Evolutionary conservation across 2,888 invertebrate genomes (phyloP).

Genomic region (Pseudolycoriella hygida): DNA sequence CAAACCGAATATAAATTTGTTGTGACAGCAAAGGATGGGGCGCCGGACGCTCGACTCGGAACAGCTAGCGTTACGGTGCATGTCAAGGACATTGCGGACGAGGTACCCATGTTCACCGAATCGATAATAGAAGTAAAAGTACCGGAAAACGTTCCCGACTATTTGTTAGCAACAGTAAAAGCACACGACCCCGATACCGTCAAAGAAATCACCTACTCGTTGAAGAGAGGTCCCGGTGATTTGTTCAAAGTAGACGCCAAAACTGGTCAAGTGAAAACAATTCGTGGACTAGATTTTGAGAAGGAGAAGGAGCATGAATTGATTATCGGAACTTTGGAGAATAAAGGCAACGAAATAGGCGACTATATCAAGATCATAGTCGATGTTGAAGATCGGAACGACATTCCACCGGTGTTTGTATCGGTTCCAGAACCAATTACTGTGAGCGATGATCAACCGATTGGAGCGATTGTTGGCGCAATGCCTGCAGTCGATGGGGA

Average conservation of each 20-base stretch:
- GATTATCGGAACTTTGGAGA: slow-evolving; percentile 68
- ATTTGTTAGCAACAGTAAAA: slow-evolving; percentile 63
- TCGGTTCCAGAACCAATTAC: slow-evolving; percentile 67
- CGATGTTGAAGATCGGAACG: slow-evolving; percentile 61
- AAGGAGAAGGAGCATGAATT: slow-evolving; percentile 52
- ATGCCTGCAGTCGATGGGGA: slow-evolving; percentile 69
- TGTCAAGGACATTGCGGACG: slow-evolving; percentile 62
- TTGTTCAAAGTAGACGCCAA: slow-evolving; percentile 68
- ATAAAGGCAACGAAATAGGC: slow-evolving; percentile 45
- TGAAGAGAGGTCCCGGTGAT: slow-evolving; percentile 64
- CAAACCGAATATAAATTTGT: slow-evolving; percentile 59
- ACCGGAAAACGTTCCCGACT: slow-evolving; percentile 68
- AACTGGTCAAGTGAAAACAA: slow-evolving; percentile 60
- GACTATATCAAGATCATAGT: slow-evolving; percentile 54
- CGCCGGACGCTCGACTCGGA: slow-evolving; percentile 65
- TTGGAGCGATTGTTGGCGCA: slow-evolving; percentile 63
- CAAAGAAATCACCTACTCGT: slow-evolving; percentile 66
- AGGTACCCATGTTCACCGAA: slow-evolving; percentile 59
- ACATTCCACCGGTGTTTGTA: slow-evolving; percentile 74
- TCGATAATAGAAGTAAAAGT: slow-evolving; percentile 51
- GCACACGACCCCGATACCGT: slow-evolving; percentile 69
- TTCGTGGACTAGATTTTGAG: slow-evolving; percentile 63
- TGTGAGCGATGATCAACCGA: slow-evolving; percentile 64
- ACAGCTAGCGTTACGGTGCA: slow-evolving; percentile 72
- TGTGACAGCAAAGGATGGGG: slow-evolving; percentile 77